Evolutionary conservation across 2,797 vertebrate genomes (phyloP), one percentile per base, ranked within the genome.

Genomic region (Pteropus rufus): DNA sequence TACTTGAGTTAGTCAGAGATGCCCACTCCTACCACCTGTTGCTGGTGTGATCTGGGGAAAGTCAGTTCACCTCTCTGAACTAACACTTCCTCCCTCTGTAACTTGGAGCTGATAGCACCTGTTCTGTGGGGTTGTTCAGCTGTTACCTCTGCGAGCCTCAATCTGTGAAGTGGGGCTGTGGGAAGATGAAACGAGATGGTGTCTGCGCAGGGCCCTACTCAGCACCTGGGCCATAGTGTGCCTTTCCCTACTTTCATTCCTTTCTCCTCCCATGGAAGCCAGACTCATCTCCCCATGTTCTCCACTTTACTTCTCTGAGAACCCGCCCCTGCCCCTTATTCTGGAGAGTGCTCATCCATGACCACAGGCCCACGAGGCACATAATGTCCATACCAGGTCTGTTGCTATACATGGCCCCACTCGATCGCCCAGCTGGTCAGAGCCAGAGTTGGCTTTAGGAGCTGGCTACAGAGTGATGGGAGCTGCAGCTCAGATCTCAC

Each of bases 381-480:
- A 2, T 26, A 10, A 29, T 64, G 76, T 54, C 90, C 6, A 56
- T 49, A 49, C 49, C 15, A 3, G 54, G 4, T 10, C 67, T 76
- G 41, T 44, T 0, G 3, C 39, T 4, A 0, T 16, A 0, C 7
- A 1, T 0, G 24, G 6, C 12, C 67, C 10, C 5, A 1, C 26
- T 6, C 0, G 7, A 46, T 77, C 49, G 26, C 3, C 44, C 7
- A 12, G 54, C 34, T 34, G 44, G 12, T 83, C 15, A 58, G 14
- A 80, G 67, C 44, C 36, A 34, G 73, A 34, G 41, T 29, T 39
- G 58, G 12, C 31, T 36, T 7, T 31, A 21, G 73, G 39, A 86
- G 65, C 12, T 58, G 21, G 64, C 16, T 6, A 1, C 7, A 15
- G 10, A 69, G 21, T 31, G 12, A 10, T 0, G 3, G 21, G 24